Base-by-base conservation (phyloP, 2,888 invertebrate genomes). In the Drosophila cognata region DNA sequence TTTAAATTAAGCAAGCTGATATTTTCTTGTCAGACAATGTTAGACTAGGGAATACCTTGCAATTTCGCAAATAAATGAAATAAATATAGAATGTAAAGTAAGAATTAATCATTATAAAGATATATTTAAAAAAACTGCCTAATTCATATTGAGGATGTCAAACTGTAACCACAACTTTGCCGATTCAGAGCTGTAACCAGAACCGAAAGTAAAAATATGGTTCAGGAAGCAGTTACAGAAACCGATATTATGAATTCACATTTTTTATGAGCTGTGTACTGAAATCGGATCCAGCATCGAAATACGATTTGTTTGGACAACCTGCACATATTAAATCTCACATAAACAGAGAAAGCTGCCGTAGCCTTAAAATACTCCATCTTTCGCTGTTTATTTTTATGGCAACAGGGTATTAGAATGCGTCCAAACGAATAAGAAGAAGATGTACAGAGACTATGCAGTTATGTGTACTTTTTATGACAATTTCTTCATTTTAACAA, bases 401-500 rank as follows among this genome's bases (percentile, higher is more conserved):
- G 38, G 16, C 16, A 59, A 56, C 43, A 53, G 80, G 77, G 80
- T 77, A 76, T 66, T 16, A 3, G 21, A 31, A 25, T n/a, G 41
- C 51, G 41, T 64, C 50, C 29, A 38, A 41, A 28, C 28, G 29
- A 28, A 18, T 36, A 25, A 41, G 36, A 48, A 53, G 56, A 48
- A 51, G 21, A 67, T 68, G 36, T 55, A 52, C 55, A 63, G 53
- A 46, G 71, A 77, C 64, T 77, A 69, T 77, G 61, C 66, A 64
- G 81, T 66, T 81, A 66, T 64, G 61, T 77, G 36, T 62, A 52
- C 51, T 72, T 89, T 85, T 86, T 89, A 86, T 89, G 85, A 88
- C 85, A 89, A 88, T 89, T 86, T 89, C 85, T 89, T 79, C 59
- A 82, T 83, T 81, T 81, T 82, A 84, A 81, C 78, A 66, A 75